Percentiles rank a stretch among this genome's conserved stretches.
These are phyloP conservation scores for Barbus barbus DNA, from an alignment of 2,113 vertebrate genomes.

Conservation along the genomic window DNA sequence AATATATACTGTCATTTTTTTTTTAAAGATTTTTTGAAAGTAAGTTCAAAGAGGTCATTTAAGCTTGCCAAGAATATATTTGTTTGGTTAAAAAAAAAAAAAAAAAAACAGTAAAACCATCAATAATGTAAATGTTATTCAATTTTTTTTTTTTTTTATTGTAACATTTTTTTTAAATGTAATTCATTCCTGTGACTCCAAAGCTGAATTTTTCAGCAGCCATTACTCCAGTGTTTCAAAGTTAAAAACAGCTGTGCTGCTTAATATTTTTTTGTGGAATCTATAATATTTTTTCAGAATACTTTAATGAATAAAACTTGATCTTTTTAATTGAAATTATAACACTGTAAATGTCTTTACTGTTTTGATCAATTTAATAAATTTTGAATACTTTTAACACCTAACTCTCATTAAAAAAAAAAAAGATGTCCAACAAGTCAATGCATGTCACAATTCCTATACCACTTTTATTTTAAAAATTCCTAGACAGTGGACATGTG, in stretches of 20 bases:
- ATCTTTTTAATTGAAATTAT: no score
- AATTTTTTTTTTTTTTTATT: no score
- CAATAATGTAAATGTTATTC: background rate
- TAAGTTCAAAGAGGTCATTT: background rate
- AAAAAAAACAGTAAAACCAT: background rate
- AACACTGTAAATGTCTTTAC: background rate
- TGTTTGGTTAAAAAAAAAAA: background rate
- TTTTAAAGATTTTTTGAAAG: no score
- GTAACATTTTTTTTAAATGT: background rate
- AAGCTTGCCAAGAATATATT: background rate
- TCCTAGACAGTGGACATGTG: background rate
- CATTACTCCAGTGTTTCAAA: background rate
- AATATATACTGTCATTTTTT: no score
- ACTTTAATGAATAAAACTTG: no score
- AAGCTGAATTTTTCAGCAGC: background rate
- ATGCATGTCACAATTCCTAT: background rate
- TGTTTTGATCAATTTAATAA: background rate
- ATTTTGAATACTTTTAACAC: background rate
- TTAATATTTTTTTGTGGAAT: no score
- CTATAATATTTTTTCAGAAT: no score
- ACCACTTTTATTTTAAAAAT: background rate
- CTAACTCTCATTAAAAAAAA: background rate
- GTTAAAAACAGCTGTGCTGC: background rate
- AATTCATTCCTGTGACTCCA: background rate
- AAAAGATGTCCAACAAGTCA: conserved; percentile 9